Evolutionary conservation across 92 coral and sea anemone species (phyloP), one percentile per base, ranked within the genome.

Genomic region (Phenganax marumi): DNA sequence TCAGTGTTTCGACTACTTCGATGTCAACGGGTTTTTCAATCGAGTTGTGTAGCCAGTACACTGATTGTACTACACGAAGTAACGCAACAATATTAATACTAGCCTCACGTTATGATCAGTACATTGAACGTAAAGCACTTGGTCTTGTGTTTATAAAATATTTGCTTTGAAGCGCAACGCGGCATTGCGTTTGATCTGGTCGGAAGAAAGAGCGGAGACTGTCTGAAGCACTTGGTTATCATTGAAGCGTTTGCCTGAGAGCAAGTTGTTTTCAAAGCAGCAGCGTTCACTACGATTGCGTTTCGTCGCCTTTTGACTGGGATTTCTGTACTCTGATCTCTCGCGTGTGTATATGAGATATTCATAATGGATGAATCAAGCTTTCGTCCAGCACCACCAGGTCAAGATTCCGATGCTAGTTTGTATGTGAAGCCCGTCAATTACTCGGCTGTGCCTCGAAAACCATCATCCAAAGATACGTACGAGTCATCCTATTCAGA

Each of bases 81-180:
- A 33, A 33, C 43, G 10, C 49, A 66, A 66, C n/a, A n/a, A 24
- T 66, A n/a, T n/a, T n/a, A 66, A 66, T 19, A 47, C 17, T 19
- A 33, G 43, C 49, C 25, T 66, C 72, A 25, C 24, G 16, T 25
- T 66, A n/a, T 49, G 26, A 47, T 66, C 89, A 63, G 83, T 83
- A 79, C 72, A 66, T 6, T 66, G 26, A 66, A 66, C 72, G 49
- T 66, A 48, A 25, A 66, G 72, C 72, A 84, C 87, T 87, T 89
- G 90, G 89, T 90, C 91, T 87, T 95, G 93, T 89, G 88, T 90
- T 96, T 96, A 92, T 89, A 94, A 92, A 84, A 87, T 88, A 96
- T 96, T 96, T 96, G 99, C 99, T 96, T 96, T 96, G 93, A 90
- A 91, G 89, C 95, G 90, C 89, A 85, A 87, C 76, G 90, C 91